Evolutionary conservation across 2,797 vertebrate genomes (phyloP), one percentile per base, ranked within the genome.

Genomic region (Notolabrus celidotus): DNA sequence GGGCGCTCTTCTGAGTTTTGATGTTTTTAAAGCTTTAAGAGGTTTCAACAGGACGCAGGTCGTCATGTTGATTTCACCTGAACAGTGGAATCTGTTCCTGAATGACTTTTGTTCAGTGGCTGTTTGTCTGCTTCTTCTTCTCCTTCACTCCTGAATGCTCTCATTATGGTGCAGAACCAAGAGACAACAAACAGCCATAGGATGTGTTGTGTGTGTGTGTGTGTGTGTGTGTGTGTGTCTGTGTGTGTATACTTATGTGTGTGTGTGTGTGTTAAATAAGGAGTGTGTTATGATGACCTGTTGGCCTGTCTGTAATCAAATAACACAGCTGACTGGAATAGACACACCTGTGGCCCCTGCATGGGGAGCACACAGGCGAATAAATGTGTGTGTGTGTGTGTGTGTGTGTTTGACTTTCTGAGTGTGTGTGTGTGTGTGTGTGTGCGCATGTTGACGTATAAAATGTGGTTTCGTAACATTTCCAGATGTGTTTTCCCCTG

Each of bases 391-490:
- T 36, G 7, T 41, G 14, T 29, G 1, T 42, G 29, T 50, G 23
- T 49, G 49, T 52, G 47, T 55, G 53, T 67, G 52, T 51, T 34
- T 50, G 34, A n/a, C n/a, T 50, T 16, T 66, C 42, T 79, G 65
- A 51, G 54, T 63, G 31, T 70, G 60, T 64, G 63, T 63, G 46
- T 53, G 47, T 27, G 58, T 68, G 41, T 71, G 36, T 36, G 57
- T 41, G 63, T 58, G 75, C 50, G 65, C 55, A 71, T 82, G 64
- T 77, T 61, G 63, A 71, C 4, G 63, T 72, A 78, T 54, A 63
- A 88, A 93, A 87, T 39, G 67, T 65, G 76, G 72, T 93, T 93
- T 93, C 76, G 72, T 92, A 92, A 92, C 80, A 87, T 84, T 77
- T 78, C 89, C 89, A 91, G 84, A 92, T 92, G 86, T 88, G 77